A percentile compares a stretch with the other conserved stretches of the same genome.
Evolutionary conservation across 1,140 invertebrate genomes (phyloP).

Genomic region (Pseudomyrmex cubaensis): DNA sequence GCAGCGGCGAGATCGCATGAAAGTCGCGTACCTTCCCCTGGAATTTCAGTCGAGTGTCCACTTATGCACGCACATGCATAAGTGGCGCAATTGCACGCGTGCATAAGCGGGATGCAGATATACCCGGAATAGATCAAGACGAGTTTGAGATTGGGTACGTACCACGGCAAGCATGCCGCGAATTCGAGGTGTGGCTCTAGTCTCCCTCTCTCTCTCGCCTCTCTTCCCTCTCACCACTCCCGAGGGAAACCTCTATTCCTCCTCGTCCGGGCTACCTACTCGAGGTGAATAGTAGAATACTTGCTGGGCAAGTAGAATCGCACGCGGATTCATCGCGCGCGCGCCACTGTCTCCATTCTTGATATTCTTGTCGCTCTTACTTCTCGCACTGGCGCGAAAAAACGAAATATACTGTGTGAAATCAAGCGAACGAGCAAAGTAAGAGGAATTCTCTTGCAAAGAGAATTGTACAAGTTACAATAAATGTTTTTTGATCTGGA

Average conservation of each 20-base stretch:
- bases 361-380: constrained; percentile 28
- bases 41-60: constrained; percentile 40
- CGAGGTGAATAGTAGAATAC: constrained; percentile 24
- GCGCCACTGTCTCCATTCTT: constrained; percentile 47
- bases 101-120: constrained; percentile 37
- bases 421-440: background rate
- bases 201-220: background rate
- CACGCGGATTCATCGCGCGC: constrained; percentile 38
- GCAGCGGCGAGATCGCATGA: background rate
- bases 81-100: constrained; percentile 41
- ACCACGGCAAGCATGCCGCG: constrained; percentile 72
- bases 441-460: background rate
- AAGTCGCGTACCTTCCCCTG: constrained; percentile 13
- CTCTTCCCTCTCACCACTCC: constrained; percentile 34
- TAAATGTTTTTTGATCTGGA: background rate
- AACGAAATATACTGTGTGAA: background rate
- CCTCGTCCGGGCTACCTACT: constrained; percentile 34
- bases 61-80: constrained; percentile 48
- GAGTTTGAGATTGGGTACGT: constrained; percentile 67
- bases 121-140: constrained; percentile 59
- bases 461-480: background rate
- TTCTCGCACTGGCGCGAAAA: background rate
- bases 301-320: constrained; percentile 43
- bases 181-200: constrained; percentile 77
- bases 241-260: constrained; percentile 61